Evolutionary conservation across 2,797 vertebrate genomes (phyloP).

Genomic region (Acipenser transmontanus): DNA sequence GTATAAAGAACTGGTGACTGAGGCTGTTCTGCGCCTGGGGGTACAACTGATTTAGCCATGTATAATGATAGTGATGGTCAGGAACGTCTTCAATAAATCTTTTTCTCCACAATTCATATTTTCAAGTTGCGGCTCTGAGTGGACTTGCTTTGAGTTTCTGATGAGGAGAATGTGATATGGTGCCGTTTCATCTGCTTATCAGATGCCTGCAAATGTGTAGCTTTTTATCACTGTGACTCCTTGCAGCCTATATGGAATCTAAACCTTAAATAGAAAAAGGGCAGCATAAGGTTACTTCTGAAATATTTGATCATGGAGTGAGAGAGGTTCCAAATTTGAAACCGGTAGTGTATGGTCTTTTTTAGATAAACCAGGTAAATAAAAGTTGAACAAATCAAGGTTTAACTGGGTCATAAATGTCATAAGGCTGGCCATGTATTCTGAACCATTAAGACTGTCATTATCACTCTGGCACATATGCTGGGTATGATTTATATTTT

Average conservation of each 20-base stretch:
- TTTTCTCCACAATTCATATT: conserved; percentile 29
- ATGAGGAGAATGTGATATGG: conserved; percentile 21
- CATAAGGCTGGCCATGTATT: background rate
- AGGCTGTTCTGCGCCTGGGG: conserved; percentile 44
- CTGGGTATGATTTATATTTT: conserved; percentile 7
- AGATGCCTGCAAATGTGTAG: conserved; percentile 12
- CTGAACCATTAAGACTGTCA: conserved; percentile 4
- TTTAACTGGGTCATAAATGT: conserved; percentile 10
- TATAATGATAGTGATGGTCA: conserved; percentile 41
- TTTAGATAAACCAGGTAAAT: conserved; percentile 23
- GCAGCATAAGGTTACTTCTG: conserved; percentile 11
- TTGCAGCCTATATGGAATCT: conserved; percentile 21
- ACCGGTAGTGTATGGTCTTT: conserved; percentile 11
- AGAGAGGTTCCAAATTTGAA: conserved; percentile 23
- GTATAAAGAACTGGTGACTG: conserved; percentile 44
- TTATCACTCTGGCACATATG: conserved; percentile 13
- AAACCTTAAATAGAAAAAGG: conserved; percentile 24
- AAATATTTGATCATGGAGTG: conserved; percentile 23
- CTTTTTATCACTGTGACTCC: conserved; percentile 22
- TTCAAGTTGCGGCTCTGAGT: conserved; percentile 29
- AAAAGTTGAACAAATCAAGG: conserved; percentile 8
- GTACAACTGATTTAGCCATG: conserved; percentile 38
- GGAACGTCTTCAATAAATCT: conserved; percentile 42
- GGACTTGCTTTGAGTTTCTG: conserved; percentile 27
- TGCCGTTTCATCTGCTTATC: conserved; percentile 18